Evolutionary conservation across 2,113 vertebrate genomes (phyloP).

Genomic region (Acanthochromis polyacanthus): DNA sequence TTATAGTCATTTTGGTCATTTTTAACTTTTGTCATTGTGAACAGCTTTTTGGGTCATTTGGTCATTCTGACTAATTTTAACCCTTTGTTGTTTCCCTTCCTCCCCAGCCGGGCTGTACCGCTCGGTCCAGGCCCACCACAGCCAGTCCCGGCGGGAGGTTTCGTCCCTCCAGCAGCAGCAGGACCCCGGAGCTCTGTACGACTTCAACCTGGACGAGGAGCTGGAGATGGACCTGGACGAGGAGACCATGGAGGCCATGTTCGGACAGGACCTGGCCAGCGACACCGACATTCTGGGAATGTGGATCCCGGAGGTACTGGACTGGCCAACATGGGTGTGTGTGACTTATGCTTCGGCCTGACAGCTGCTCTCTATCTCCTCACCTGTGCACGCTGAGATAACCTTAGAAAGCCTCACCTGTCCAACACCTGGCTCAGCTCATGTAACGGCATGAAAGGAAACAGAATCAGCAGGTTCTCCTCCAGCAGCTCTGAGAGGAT

Average conservation of each 20-base stretch:
- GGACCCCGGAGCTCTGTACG: conserved; percentile 91
- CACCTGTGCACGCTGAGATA: conserved; percentile 8
- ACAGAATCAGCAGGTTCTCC: too few relatives aligned
- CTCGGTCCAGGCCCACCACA: conserved; percentile 96
- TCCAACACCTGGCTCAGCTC: too few relatives aligned
- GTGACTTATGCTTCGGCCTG: conserved; percentile 83
- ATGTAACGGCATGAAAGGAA: too few relatives aligned
- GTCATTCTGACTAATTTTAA: too few relatives aligned
- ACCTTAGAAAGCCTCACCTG: background rate
- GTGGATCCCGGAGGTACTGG: conserved; percentile 99
- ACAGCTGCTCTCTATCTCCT: conserved; percentile 53
- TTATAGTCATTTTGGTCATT: too few relatives aligned
- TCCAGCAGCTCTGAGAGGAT: too few relatives aligned
- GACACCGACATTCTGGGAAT: conserved; percentile 99
- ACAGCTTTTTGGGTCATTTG: too few relatives aligned
- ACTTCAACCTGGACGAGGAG: conserved; percentile 98
- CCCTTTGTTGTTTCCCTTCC: too few relatives aligned
- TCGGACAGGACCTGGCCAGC: conserved; percentile 94
- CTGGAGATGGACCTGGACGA: conserved; percentile 98
- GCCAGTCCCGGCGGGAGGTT: conserved; percentile 92
- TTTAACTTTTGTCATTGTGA: too few relatives aligned
- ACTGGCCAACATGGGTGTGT: conserved; percentile 99
- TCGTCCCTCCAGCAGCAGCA: conserved; percentile 89
- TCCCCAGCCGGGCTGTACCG: conserved; percentile 93
- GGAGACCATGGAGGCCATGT: conserved; percentile 99